A percentile compares a stretch with the other conserved stretches of the same genome.
phyloP scores from a whole-genome alignment of 2,113 vertebrate genomes.

The Aleadryas rufinucha region DNA sequence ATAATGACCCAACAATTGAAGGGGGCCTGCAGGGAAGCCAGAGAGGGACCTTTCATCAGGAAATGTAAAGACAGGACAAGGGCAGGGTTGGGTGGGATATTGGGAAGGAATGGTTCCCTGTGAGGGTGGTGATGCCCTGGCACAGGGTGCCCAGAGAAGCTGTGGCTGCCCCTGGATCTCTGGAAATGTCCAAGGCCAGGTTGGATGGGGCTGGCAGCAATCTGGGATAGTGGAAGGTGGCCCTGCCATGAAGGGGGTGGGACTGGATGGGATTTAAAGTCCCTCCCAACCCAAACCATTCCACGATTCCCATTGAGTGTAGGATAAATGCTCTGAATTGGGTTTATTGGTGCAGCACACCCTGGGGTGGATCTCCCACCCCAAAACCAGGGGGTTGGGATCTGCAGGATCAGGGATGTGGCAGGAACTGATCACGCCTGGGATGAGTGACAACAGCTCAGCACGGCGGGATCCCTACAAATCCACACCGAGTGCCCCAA shows the following conservation, averaged over 20 bases:
- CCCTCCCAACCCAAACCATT: not conserved
- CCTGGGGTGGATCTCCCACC: not conserved
- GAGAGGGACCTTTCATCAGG: not conserved
- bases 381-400: not conserved
- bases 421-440: not conserved
- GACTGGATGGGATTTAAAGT: not conserved
- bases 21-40: no score
- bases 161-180: not conserved
- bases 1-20: not conserved
- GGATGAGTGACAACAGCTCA: not conserved
- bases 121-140: fast-evolving
- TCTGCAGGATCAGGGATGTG: fast-evolving
- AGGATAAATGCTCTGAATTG: fast-evolving
- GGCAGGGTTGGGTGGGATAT: fast-evolving
- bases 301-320: fast-evolving
- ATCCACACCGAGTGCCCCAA: fast-evolving
- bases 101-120: not conserved
- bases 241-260: fast-evolving
- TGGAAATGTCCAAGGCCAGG: not conserved
- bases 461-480: fast-evolving
- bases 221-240: fast-evolving
- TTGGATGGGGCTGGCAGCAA: fast-evolving
- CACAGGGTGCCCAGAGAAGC: not conserved
- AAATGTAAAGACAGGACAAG: not conserved
- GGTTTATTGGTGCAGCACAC: not conserved